A percentile compares a stretch with the other conserved stretches of the same genome.
phyloP scores from a whole-genome alignment of 1,140 invertebrate genomes.

The Ladona fulva region DNA sequence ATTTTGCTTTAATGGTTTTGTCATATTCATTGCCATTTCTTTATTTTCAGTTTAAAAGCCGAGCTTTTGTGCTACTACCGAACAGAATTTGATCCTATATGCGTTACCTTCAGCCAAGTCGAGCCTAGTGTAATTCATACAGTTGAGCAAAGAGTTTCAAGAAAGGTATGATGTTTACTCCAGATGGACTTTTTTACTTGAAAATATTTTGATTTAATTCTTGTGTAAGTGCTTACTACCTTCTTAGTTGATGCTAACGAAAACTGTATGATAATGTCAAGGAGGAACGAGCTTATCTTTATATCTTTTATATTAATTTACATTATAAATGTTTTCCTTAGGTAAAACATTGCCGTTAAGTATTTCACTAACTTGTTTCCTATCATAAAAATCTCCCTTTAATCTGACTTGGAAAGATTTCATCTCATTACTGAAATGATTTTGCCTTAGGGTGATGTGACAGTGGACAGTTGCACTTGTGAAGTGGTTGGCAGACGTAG shows the following conservation, averaged over 20 bases:
- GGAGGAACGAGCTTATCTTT: too few species aligned
- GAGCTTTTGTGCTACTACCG: constrained; percentile 52
- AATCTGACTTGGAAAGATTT: too few species aligned
- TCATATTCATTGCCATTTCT: constrained; percentile 34
- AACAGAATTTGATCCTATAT: constrained; percentile 61
- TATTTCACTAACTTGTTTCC: too few species aligned
- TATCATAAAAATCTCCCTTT: too few species aligned
- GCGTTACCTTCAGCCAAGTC: constrained; percentile 53
- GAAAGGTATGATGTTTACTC: constrained; percentile 40
- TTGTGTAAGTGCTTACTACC: too few species aligned
- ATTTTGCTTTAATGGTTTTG: constrained; percentile 16
- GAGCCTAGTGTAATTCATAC: constrained; percentile 59
- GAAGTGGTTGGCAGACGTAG: constrained; percentile 53
- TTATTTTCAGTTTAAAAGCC: constrained; percentile 42
- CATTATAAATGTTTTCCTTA: too few species aligned
- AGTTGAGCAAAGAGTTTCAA: constrained; percentile 65
- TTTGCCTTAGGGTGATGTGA: constrained; percentile 55
- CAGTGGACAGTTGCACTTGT: constrained; percentile 60
- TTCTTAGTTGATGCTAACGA: too few species aligned
- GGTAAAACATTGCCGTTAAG: too few species aligned
- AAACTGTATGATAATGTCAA: too few species aligned
- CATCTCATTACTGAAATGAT: background rate
- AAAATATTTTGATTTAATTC: too few species aligned
- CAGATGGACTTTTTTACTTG: background rate
- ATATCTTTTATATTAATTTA: too few species aligned